phyloP scores from a whole-genome alignment of 2,797 vertebrate genomes.

The Catostomus latipinnis region DNA sequence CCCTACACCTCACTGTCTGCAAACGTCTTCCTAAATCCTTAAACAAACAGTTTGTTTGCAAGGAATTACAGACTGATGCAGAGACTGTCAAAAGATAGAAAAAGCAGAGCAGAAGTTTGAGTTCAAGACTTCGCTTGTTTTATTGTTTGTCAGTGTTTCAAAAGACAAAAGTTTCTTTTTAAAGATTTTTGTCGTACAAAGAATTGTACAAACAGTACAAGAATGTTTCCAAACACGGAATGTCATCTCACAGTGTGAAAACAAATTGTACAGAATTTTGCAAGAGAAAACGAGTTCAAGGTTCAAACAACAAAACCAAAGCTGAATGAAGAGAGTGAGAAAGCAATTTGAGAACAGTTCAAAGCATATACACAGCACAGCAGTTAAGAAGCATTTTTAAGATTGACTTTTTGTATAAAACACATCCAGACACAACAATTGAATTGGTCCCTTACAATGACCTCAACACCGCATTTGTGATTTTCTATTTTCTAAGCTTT shows the following conservation, averaged over 20 bases:
- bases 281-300: conserved; percentile 67
- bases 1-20: not conserved
- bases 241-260: conserved; percentile 68
- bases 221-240: conserved; percentile 67
- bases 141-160: conserved; percentile 82
- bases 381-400: conserved; percentile 69
- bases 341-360: conserved; percentile 69
- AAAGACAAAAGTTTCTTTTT: conserved; percentile 78
- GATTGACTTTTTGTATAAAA: conserved; percentile 69
- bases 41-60: not conserved
- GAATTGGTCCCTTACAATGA: conserved; percentile 30
- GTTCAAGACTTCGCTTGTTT: conserved; percentile 81
- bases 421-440: conserved; percentile 72
- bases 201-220: conserved; percentile 75
- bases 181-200: conserved; percentile 76
- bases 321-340: conserved; percentile 70
- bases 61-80: conserved; percentile 41
- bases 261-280: conserved; percentile 64
- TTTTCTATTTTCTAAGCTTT: conserved; percentile 3
- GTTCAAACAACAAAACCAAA: conserved; percentile 67
- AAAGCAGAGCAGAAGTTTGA: conserved; percentile 74
- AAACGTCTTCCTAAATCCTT: conserved; percentile 3
- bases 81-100: conserved; percentile 65
- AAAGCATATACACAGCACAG: conserved; percentile 84
- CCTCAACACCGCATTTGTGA: not conserved